These are phyloP conservation scores for Alviniconcha marisindica DNA, from an alignment of 1,140 invertebrate genomes.

Conservation along the genomic window DNA sequence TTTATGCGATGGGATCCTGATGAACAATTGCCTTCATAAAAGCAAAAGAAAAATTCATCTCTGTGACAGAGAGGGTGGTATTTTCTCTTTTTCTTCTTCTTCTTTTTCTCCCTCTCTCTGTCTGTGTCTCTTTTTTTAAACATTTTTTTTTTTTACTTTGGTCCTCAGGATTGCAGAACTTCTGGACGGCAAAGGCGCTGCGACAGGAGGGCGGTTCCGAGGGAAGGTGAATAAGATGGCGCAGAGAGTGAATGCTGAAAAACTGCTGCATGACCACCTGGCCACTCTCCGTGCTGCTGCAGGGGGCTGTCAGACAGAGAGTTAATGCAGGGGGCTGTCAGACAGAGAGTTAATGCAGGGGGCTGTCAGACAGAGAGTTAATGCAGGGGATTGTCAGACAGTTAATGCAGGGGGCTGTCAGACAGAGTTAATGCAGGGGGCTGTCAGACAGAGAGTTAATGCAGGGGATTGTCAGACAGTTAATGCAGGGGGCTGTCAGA, in stretches of 20 bases:
- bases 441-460: too few species aligned
- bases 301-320: not conserved
- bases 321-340: too few species aligned
- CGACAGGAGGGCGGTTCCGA: conserved; percentile 79
- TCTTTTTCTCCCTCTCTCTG: too few species aligned
- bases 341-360: too few species aligned
- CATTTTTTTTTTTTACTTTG: conserved; percentile 8
- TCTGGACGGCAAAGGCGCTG: conserved; percentile 82
- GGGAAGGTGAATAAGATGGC: conserved; percentile 80
- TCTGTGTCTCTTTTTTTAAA: too few species aligned
- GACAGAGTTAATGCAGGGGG: too few species aligned
- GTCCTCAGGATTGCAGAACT: conserved; percentile 70
- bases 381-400: too few species aligned
- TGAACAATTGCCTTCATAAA: not conserved
- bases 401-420: too few species aligned
- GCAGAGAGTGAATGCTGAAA: conserved; percentile 69
- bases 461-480: too few species aligned
- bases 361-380: too few species aligned
- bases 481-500: too few species aligned
- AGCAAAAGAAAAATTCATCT: not conserved
- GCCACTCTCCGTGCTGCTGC: not conserved
- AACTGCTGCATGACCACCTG: conserved; percentile 56
- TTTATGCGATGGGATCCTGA: not conserved
- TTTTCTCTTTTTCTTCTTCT: not conserved
- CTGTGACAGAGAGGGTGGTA: not conserved